phyloP scores from a whole-genome alignment of 2,888 invertebrate genomes.

The Scaptomyza polygonia region DNA sequence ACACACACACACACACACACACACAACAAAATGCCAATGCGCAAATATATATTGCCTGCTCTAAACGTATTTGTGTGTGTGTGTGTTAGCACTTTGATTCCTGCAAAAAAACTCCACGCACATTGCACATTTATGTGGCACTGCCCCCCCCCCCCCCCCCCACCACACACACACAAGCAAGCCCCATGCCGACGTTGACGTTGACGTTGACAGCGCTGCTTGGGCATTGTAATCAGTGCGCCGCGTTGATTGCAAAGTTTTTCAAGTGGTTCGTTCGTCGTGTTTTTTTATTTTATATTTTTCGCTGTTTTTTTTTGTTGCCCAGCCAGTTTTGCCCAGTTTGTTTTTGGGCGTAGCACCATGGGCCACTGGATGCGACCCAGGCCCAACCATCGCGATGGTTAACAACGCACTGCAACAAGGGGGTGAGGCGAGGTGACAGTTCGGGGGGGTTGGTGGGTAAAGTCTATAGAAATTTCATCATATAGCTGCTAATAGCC shows the following conservation, averaged over 20 bases:
- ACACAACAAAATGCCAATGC: slow-evolving; percentile 70
- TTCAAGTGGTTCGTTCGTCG: slow-evolving; percentile 71
- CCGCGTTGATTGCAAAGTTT: slow-evolving; percentile 76
- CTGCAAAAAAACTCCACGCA: slow-evolving; percentile 57
- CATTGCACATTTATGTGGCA: slow-evolving; percentile 70
- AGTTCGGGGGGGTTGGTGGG: slow-evolving; percentile 4
- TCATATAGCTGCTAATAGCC: slow-evolving; percentile 55
- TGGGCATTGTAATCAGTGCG: slow-evolving; percentile 72
- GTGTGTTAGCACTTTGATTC: slow-evolving; percentile 48
- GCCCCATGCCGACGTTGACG: slow-evolving; percentile 7
- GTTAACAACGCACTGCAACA: slow-evolving; percentile 27
- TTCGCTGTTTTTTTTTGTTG: slow-evolving; percentile 9
- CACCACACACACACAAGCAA: neutral
- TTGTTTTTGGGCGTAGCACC: slow-evolving; percentile 46
- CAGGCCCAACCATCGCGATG: slow-evolving; percentile 1
- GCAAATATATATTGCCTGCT: slow-evolving; percentile 58
- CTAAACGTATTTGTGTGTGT: slow-evolving; percentile 27
- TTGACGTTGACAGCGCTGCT: slow-evolving; percentile 27
- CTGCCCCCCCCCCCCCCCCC: neutral
- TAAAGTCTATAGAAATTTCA: slow-evolving; percentile 16
- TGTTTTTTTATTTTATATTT: slow-evolving; percentile 1
- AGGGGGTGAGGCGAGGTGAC: neutral
- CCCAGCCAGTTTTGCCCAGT: slow-evolving; percentile 15
- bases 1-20: slow-evolving; percentile 29
- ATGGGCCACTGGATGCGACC: slow-evolving; percentile 32